Base-by-base conservation (phyloP, 2,888 invertebrate species). In the Pristionchus maxplancki region DNA sequence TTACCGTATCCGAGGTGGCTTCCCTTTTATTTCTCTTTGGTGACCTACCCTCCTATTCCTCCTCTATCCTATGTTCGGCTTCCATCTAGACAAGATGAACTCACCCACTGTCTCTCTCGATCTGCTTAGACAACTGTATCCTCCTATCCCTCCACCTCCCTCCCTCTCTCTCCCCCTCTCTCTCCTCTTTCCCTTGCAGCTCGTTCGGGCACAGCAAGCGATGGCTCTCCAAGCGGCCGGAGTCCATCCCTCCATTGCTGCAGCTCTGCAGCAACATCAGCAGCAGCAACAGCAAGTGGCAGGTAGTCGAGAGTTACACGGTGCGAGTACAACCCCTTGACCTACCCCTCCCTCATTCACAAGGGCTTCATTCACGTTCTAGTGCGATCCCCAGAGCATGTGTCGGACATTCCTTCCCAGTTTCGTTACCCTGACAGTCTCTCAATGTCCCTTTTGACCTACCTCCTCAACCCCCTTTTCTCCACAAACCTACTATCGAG, bases 361-460 rank as follows among this genome's bases (percentile, higher is more conserved):
- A 87, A 37, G 64, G 53, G 62, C 50, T 82, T 86, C 83, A 28
- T 28, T 37, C 13, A 24, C 86, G 83, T 88, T 87, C 87, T 87
- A 67, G 85, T 82, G 58, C 84, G 86, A 64, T 85, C 85, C 64
- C 89, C 37, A 44, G 58, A 81, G 87, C 58, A 74, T 87, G 67
- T 74, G 64, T 64, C 71, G 64, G 84, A 67, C 58, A 64, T 81
- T 64, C 64, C n/a, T n/a, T n/a, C 53, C 53, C 67, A 78, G 83
- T 87, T 86, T 81, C 83, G 53, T 85, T 87, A 44, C 83, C 44
- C 44, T 74, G 74, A 74, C 74, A 74, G 83, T 87, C 87, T 74
- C 88, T 71, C 87, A 88, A 87, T 88, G 74, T 88, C 89, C 78
- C 89, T 78, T 48, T 67, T 53, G 71, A 28, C 44, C 40, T 78